Evolutionary conservation across 2,113 vertebrate genomes (phyloP).

Genomic region (Syrmaticus mikado): DNA sequence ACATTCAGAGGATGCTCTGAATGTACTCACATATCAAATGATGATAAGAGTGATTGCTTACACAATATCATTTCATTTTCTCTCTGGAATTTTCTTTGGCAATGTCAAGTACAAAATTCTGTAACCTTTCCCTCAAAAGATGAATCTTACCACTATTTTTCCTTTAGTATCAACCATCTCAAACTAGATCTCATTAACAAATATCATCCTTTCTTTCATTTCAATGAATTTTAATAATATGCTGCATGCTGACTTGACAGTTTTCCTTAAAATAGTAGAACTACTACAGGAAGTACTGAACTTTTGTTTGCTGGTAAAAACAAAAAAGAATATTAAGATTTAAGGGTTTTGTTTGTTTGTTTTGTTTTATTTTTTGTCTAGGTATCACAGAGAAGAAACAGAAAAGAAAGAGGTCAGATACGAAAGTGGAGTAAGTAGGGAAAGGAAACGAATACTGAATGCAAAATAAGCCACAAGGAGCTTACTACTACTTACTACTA

Average conservation of each 20-base stretch:
- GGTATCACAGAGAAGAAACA: background rate
- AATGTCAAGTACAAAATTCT: background rate
- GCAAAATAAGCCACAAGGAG: background rate
- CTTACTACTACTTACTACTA: background rate
- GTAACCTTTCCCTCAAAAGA: background rate
- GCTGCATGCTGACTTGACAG: background rate
- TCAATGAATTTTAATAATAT: background rate
- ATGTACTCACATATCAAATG: background rate
- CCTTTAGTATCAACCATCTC: background rate
- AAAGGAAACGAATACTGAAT: background rate
- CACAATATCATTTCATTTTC: background rate
- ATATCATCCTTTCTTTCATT: background rate
- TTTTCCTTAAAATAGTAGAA: background rate
- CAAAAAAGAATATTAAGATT: background rate
- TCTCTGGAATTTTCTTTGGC: background rate
- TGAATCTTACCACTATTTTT: background rate
- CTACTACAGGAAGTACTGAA: background rate
- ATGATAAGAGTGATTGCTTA: background rate
- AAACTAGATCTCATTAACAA: background rate
- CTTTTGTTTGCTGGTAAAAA: too few relatives aligned
- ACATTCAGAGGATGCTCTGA: background rate
- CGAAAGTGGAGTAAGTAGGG: background rate
- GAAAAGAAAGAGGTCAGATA: background rate
- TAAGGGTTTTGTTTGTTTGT: background rate
- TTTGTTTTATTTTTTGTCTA: background rate